These are phyloP conservation scores for Zaprionus obscuricornis DNA, from an alignment of 2,888 invertebrate genomes.

Conservation along the genomic window DNA sequence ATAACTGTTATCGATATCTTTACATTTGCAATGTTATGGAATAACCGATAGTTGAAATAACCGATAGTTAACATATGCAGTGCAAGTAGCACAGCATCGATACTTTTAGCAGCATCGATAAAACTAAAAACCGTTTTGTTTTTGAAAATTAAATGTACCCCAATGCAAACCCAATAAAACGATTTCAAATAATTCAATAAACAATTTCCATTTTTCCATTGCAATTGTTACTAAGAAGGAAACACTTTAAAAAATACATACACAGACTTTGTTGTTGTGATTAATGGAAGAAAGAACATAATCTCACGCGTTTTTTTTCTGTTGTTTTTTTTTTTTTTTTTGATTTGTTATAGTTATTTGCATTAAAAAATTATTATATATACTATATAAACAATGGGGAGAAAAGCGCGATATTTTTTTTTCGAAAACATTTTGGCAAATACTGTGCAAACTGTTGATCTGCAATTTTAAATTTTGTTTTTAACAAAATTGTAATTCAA, in stretches of 20 bases:
- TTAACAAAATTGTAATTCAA: constrained; percentile 49
- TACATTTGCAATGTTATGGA: no score
- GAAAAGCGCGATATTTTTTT: constrained; percentile 59
- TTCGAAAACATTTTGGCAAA: constrained; percentile 78
- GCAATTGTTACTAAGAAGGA: constrained; percentile 29
- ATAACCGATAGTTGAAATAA: no score
- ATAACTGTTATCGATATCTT: constrained; percentile 10
- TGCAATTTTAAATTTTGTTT: constrained; percentile 45
- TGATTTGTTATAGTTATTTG: constrained; percentile 54
- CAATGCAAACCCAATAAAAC: no score
- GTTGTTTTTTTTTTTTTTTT: no score
- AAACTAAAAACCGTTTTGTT: background rate
- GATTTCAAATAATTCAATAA: constrained; percentile 6
- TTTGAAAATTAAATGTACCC: constrained; percentile 22
- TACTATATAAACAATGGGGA: constrained; percentile 57
- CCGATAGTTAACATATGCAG: no score
- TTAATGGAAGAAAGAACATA: constrained; percentile 51
- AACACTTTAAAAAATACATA: constrained; percentile 67
- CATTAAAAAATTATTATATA: constrained; percentile 57
- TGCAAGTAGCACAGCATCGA: no score
- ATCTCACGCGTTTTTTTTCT: no score
- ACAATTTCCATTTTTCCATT: constrained; percentile 26
- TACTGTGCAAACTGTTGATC: constrained; percentile 55
- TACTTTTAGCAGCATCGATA: constrained; percentile 30
- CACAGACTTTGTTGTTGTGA: constrained; percentile 60